A percentile compares a stretch with the other conserved stretches of the same genome.
phyloP scores from a whole-genome alignment of 2,888 invertebrate species.

The Sialis lutaria region DNA sequence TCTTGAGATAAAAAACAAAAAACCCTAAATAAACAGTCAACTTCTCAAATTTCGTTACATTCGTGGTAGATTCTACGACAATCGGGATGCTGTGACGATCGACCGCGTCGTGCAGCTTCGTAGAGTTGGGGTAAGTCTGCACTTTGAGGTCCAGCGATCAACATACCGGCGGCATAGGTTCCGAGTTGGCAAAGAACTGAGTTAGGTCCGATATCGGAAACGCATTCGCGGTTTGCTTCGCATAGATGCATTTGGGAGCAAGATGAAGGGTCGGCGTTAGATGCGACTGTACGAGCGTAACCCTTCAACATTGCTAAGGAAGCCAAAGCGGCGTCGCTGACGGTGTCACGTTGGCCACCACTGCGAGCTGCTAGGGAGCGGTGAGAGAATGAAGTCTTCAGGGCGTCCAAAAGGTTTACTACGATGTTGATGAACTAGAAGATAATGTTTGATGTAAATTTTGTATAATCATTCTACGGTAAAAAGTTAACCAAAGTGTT shows the following conservation, averaged over 20 bases:
- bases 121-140: constrained; percentile 63
- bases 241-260: constrained; percentile 81
- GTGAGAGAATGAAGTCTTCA: constrained; percentile 86
- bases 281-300: constrained; percentile 64
- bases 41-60: constrained; percentile 68
- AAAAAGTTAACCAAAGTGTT: too few relatives aligned
- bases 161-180: constrained; percentile 76
- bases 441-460: neutral
- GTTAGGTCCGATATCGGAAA: constrained; percentile 59
- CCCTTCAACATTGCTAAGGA: constrained; percentile 80
- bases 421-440: constrained; percentile 81
- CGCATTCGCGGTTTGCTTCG: constrained; percentile 77
- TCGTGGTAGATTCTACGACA: constrained; percentile 71
- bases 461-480: too few relatives aligned
- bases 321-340: constrained; percentile 78
- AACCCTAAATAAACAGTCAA: too few relatives aligned
- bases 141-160: constrained; percentile 56
- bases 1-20: too few relatives aligned
- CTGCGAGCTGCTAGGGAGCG: constrained; percentile 72
- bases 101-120: constrained; percentile 72
- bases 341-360: constrained; percentile 71
- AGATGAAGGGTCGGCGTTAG: constrained; percentile 44
- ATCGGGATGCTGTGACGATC: constrained; percentile 53
- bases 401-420: constrained; percentile 74
- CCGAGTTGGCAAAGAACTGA: constrained; percentile 84